phyloP scores from a whole-genome alignment of 2,113 vertebrate genomes.

The Oncorhynchus masou region DNA sequence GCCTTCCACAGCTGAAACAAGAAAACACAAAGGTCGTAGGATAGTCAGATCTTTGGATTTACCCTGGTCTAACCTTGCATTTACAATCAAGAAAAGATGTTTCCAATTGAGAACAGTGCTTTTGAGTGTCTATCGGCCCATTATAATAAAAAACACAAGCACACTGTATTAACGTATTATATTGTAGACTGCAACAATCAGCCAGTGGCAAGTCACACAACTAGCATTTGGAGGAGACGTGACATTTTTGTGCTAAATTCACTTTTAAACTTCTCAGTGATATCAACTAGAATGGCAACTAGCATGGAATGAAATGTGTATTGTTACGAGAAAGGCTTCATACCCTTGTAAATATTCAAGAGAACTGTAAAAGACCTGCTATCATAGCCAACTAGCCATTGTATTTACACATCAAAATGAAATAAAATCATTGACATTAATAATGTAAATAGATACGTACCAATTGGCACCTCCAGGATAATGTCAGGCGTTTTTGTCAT shows the following conservation, averaged over 20 bases:
- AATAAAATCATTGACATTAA: conserved; percentile 13
- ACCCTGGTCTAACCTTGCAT: neutral
- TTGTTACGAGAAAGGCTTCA: conserved; percentile 25
- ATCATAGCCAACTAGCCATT: conserved; percentile 9
- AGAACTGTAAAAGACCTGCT: conserved; percentile 23
- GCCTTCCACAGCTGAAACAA: conserved; percentile 86
- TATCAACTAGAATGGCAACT: conserved; percentile 13
- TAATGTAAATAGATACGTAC: conserved; percentile 73
- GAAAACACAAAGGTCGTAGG: conserved; percentile 21
- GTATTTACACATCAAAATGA: conserved; percentile 3
- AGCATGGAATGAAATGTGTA: too few species aligned
- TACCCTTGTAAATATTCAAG: conserved; percentile 12
- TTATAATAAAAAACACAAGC: neutral
- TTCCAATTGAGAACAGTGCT: neutral
- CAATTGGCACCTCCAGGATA: conserved; percentile 94
- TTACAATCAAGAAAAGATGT: neutral
- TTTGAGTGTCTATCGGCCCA: neutral
- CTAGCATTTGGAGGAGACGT: conserved; percentile 19
- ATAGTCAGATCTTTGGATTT: neutral
- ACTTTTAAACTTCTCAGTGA: conserved; percentile 4
- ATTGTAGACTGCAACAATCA: neutral
- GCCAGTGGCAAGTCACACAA: conserved; percentile 8
- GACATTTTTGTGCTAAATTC: conserved; percentile 35
- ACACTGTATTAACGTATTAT: neutral
- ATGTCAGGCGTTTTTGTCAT: conserved; percentile 99